Base-by-base conservation (phyloP, 1,140 invertebrate species). In the Aphis craccivora region DNA sequence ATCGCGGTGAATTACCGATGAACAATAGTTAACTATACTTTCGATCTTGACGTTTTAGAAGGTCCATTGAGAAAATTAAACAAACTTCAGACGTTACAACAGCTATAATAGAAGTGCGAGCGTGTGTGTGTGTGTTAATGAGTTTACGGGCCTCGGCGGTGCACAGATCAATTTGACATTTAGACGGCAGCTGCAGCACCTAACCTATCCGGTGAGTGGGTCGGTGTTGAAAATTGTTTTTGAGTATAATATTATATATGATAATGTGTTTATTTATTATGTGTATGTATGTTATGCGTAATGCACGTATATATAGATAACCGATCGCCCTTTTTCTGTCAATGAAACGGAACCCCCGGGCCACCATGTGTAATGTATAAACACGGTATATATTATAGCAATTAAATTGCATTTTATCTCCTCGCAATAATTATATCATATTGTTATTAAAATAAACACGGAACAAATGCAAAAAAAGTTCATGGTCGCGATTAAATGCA, bases 401-500 rank as follows among this genome's bases (percentile, higher is more conserved):
- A 53, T 89, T 53, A 89, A 89, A 53, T 53, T 35, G 87, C n/a
- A 89, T 37, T 51, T 22, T 53, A 51, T 53, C 87, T n/a, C 45
- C n/a, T 89, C n/a, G 22, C 25, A 53, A 23, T n/a, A 9, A 51
- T 89, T 51, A 88, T 35, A 51, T 51, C 35, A 51, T 88, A 51
- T 88, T 88, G 45, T 51, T 88, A 51, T 51, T 88, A n/a, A 88
- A 88, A 88, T 51, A 88, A 88, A 51, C 45, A 40, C 86, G 86
- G 86, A 88, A 88, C 86, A n/a, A 45, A n/a, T 35, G 43, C 87
- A 89, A 89, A 67, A 60, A 67, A 89, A 89, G 87, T 53, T 89
- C 87, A 89, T n/a, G 87, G 87, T 89, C 48, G 87, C 22, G 48
- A 20, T 30, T 48, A 87, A 45, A 87, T 88, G 30, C 45, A 48